Evolutionary conservation across 2,113 vertebrate species (phyloP), one percentile per base, ranked within the genome.

Genomic region (Dicaeum eximium): DNA sequence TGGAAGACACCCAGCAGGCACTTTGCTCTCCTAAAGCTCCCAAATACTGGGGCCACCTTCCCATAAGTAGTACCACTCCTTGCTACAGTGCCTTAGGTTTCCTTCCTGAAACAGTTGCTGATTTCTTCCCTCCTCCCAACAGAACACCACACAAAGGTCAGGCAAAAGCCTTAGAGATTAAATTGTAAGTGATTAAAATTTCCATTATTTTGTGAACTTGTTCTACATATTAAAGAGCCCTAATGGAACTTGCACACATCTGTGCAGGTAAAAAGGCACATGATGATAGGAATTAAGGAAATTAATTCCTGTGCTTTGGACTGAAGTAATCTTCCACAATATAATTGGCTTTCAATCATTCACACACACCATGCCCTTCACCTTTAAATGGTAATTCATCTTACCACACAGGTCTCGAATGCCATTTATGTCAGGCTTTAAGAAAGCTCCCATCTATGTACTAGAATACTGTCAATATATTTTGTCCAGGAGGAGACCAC

Each of bases 171-270:
- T 94, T 74, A 54, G 80, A 97, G 90, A 97, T 97, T 96, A 95
- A 95, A 95, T 51, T 93, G 54, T 79, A 83, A 97, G 91, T 95
- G 95, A 96, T 97, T 96, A 97, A 95, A 96, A 96, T 90, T 95
- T 97, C 86, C 90, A 95, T 96, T 97, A 96, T 95, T 95, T 96
- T 91, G 84, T 85, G 94, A 96, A 97, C 91, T 93, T 86, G 87
- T 90, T 97, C 54, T 89, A 93, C 90, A 92, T 96, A 92, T 90
- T 94, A 96, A 94, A 92, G 13, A 95, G 61, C 65, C 72, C 65
- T 94, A 88, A 91, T 95, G 90, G 92, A 94, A 82, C 91, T 35
- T 92, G 71, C 82, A 90, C 85, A 75, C 51, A 86, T 88, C 96
- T 96, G 47, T 91, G 92, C 91, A 97, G 95, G 88, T 96, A 96